Base-by-base conservation (phyloP, 1,140 invertebrate genomes). In the Ptiloglossa arizonensis region DNA sequence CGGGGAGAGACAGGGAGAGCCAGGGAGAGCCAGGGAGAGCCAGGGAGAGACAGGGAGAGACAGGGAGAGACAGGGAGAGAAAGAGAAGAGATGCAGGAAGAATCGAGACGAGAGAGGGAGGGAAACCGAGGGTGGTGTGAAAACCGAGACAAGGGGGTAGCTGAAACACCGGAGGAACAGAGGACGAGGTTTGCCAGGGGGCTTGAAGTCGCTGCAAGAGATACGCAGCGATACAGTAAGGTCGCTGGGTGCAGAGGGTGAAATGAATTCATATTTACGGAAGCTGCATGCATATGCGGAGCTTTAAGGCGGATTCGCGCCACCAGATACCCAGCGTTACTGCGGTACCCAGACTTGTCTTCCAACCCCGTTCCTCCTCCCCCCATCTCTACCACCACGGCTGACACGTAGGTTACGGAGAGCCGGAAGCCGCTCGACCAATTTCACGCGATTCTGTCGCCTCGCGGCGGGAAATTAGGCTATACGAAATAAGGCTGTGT, bases 211-310 rank as follows among this genome's bases (percentile, higher is more conserved):
- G 66, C 68, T 48, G 44, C 38, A 67, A 78, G 52, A 29, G 69
- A 70, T 41, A 60, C n/a, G 66, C 35, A 5, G 17, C 59, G 59
- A 63, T 78, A 57, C 50, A 35, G 68, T n/a, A 19, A 41, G 56
- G 56, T 38, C 15, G 22, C 9, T 11, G 41, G 22, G n/a, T 19
- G 48, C 56, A 24, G 54, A 44, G 64, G 52, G 27, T 24, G 57
- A 78, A 83, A 83, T 81, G 80, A 79, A 79, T 70, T 81, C 77
- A 50, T 75, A 70, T 48, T 70, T 69, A 74, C 67, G 74, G 44
- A 78, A 67, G 69, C 60, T 59, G 62, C 50, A 73, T 76, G 73
- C 74, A 77, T 84, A 80, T 76, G 78, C 64, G 63, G 6, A 59
- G 54, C 32, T 75, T 79, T 59, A 74, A 74, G 77, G 44, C 44